Conservation (phyloP, 2,888 invertebrate species). For the Linyphia triangularis region DNA sequence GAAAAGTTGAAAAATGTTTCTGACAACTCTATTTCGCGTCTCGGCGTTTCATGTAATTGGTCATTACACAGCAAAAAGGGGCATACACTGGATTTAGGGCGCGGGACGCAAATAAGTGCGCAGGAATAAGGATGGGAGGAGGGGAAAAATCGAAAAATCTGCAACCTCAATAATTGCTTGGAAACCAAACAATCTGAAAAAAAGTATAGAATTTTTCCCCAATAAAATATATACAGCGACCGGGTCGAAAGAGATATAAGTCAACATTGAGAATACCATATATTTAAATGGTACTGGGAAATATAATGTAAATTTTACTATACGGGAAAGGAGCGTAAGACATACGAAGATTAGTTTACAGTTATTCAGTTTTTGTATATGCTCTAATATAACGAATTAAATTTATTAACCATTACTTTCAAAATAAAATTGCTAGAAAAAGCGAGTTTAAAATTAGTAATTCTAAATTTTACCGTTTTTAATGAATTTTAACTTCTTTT, state of each 20-base stretch:
- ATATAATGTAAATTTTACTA: too few species aligned
- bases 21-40: slow-evolving; percentile 55
- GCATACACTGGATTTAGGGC: slow-evolving; percentile 17
- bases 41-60: slow-evolving; percentile 56
- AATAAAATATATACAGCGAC: slow-evolving; percentile 41
- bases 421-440: too few species aligned
- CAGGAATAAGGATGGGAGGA: slow-evolving; percentile 29
- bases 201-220: slow-evolving; percentile 49
- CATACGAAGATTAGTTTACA: too few species aligned
- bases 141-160: slow-evolving; percentile 68
- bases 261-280: too few species aligned
- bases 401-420: too few species aligned
- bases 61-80: slow-evolving; percentile 60
- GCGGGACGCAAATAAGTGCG: slow-evolving; percentile 57
- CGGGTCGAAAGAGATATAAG: slow-evolving; percentile 27
- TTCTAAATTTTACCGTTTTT: too few species aligned
- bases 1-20: slow-evolving; percentile 46
- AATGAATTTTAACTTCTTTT: too few species aligned
- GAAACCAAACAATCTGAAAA: slow-evolving; percentile 69
- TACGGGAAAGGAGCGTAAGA: too few species aligned
- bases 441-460: too few species aligned
- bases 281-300: too few species aligned
- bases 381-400: too few species aligned
- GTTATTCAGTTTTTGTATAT: too few species aligned
- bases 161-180: slow-evolving; percentile 73